phyloP scores from a whole-genome alignment of 2,797 vertebrate genomes.

The Urosaurus nigricauda region DNA sequence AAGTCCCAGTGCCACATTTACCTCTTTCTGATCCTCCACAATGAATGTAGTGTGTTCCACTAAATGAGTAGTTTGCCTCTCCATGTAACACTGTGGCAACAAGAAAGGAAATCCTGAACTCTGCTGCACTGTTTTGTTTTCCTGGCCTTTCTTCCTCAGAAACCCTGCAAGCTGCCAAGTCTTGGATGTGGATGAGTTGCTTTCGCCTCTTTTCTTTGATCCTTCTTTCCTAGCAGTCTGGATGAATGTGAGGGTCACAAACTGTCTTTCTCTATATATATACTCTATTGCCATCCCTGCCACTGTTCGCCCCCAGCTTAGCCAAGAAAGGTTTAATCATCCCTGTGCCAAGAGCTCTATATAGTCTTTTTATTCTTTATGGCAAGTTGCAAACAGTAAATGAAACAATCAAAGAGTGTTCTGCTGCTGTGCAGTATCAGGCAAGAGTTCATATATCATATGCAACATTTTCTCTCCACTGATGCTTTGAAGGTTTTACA shows the following conservation, averaged over 20 bases:
- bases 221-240: neutral
- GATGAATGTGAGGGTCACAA: neutral
- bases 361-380: slow-evolving; percentile 69
- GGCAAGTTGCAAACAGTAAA: slow-evolving; percentile 67
- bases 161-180: neutral
- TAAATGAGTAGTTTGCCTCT: neutral
- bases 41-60: neutral
- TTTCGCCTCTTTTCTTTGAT: neutral
- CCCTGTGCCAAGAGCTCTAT: slow-evolving; percentile 38
- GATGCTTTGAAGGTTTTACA: slow-evolving; percentile 43
- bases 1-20: neutral
- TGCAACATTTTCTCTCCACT: slow-evolving; percentile 51
- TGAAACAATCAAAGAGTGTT: slow-evolving; percentile 65
- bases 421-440: slow-evolving; percentile 54
- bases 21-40: neutral
- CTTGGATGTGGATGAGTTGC: neutral
- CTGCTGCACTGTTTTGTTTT: neutral
- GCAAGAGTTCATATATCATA: slow-evolving; percentile 51
- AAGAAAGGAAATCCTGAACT: neutral
- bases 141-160: neutral
- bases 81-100: too few species aligned
- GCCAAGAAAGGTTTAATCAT: neutral
- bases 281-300: neutral
- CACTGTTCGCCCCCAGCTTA: neutral
- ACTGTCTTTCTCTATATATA: neutral